Conservation (phyloP, 2,888 invertebrate genomes). For the Campopleginae sp. region DNA sequence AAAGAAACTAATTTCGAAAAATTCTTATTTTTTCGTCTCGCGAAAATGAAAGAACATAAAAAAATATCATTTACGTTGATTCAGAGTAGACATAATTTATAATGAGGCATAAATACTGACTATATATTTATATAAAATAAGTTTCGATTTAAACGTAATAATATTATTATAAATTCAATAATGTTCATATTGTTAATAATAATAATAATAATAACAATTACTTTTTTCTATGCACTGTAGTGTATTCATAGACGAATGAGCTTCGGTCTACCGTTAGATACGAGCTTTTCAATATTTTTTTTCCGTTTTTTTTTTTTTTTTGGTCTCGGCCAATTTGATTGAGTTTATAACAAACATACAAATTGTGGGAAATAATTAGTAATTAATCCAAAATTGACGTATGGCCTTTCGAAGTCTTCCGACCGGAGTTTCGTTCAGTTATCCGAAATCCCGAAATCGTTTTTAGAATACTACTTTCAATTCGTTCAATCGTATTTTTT, state of each 20-base stretch:
- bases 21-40: neutral
- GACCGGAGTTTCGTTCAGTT: constrained; percentile 40
- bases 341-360: constrained; percentile 60
- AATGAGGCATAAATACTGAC: constrained; percentile 62
- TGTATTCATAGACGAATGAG: constrained; percentile 37
- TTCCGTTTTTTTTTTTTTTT: constrained; percentile 23
- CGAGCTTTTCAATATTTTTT: constrained; percentile 49
- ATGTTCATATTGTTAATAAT: constrained; percentile 45
- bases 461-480: constrained; percentile 62
- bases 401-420: constrained; percentile 29
- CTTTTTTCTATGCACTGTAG: constrained; percentile 30
- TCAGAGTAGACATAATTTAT: constrained; percentile 46
- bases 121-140: constrained; percentile 65
- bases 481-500: constrained; percentile 36
- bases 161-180: constrained; percentile 54
- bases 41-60: constrained; percentile 10
- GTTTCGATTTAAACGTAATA: constrained; percentile 62
- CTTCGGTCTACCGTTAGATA: constrained; percentile 46
- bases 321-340: constrained; percentile 60
- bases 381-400: constrained; percentile 49
- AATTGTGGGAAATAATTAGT: constrained; percentile 37
- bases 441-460: constrained; percentile 10
- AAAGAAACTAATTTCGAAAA: neutral
- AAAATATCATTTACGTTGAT: constrained; percentile 8
- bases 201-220: constrained; percentile 57